Base-by-base conservation (phyloP, 2,113 vertebrate genomes). In the Notothenia coriiceps region DNA sequence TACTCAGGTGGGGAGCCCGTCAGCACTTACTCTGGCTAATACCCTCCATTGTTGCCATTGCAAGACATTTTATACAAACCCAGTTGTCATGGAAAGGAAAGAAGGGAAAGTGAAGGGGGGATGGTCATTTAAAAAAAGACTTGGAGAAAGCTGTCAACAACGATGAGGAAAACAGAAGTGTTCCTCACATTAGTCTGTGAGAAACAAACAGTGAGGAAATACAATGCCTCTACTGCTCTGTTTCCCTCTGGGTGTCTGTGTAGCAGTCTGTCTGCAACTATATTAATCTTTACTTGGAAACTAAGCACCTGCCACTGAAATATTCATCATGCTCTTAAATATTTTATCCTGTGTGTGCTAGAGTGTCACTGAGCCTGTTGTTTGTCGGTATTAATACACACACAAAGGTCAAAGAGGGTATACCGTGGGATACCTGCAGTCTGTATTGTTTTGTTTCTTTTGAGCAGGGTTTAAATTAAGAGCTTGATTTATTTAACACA, bases 251-350 rank as follows among this genome's bases (percentile, higher is more conserved):
- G 15, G 67, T 18, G 51, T 40, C 6, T 40, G 35, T 40, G 35
- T 40, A 40, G 35, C 35, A 40, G 35, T 40, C 35, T 40, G 35
- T 57, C 54, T 47, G 55, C 63, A 63, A 78, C 62, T 66, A 86
- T 79, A 87, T 91, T 77, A 88, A 83, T 77, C 74, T 89, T 85
- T 64, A 72, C 76, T 62, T 63, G 7, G 70, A 88, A 90, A 92
- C 85, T 22, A 65, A 43, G 33, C 77, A 74, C 76, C 82, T 82
- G 72, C n/a, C 65, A 75, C 86, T 95, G 73, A 95, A 94, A 91
- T 91, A 95, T 94, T 94, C 59, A 95, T 88, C 76, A 74, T 77
- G 50, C 81, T 85, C 22, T 69, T 94, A 60, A 93, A 95, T 94
- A 93, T 92, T 95, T 93, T 43, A 95, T 89, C 66, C 71, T 52